phyloP scores from a whole-genome alignment of 1,140 invertebrate species.

The Drosophila willistoni region DNA sequence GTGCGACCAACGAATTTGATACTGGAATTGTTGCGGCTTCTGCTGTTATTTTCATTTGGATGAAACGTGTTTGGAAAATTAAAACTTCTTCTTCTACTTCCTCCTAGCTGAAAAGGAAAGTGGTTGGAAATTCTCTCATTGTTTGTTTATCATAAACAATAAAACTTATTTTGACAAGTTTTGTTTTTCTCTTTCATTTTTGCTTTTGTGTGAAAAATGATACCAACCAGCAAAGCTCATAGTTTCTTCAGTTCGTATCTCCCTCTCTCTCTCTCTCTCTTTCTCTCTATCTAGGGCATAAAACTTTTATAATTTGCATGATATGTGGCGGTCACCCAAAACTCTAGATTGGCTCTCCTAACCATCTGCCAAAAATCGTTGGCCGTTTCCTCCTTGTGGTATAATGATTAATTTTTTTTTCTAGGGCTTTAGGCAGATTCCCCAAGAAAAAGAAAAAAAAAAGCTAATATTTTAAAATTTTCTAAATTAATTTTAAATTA shows the following conservation, averaged over 20 bases:
- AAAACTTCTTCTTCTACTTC: conserved; percentile 53
- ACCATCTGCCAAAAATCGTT: conserved; percentile 63
- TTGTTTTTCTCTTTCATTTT: conserved; percentile 22
- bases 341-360: neutral
- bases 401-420: conserved; percentile 73
- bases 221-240: conserved; percentile 33
- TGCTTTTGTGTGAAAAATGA: conserved; percentile 46
- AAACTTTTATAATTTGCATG: conserved; percentile 78
- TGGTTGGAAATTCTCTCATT: conserved; percentile 55
- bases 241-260: too few species aligned
- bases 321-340: conserved; percentile 45
- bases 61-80: conserved; percentile 77
- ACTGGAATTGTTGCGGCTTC: conserved; percentile 31
- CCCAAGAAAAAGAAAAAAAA: conserved; percentile 33
- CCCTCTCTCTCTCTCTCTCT: too few species aligned
- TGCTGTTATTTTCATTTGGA: conserved; percentile 72
- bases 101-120: conserved; percentile 57
- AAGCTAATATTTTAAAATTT: conserved; percentile 54
- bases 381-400: conserved; percentile 60
- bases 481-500: neutral
- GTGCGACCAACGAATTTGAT: conserved; percentile 54
- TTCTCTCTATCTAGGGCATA: conserved; percentile 27
- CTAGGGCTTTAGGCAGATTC: conserved; percentile 44
- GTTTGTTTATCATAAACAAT: conserved; percentile 77
- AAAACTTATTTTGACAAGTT: conserved; percentile 76